Evolutionary conservation across 2,797 vertebrate genomes (phyloP).

Genomic region (Halcyon badia): DNA sequence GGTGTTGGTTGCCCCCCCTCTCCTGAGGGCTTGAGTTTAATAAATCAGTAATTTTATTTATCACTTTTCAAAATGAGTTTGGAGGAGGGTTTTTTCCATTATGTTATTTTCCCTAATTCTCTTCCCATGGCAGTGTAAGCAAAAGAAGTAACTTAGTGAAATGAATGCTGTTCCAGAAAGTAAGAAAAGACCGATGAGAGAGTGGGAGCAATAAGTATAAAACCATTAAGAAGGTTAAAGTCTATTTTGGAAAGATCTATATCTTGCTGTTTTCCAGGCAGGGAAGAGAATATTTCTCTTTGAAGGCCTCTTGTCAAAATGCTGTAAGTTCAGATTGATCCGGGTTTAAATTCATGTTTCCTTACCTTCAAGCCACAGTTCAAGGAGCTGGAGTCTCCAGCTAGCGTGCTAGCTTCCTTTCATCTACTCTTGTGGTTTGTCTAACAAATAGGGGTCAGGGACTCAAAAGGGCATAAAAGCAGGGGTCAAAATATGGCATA

Average conservation of each 20-base stretch:
- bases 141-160: neutral
- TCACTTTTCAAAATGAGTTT: neutral
- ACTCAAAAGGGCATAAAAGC: neutral
- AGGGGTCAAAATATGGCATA: neutral
- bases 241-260: neutral
- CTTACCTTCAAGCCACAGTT: neutral
- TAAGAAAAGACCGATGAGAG: rapidly evolving
- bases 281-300: slow-evolving; percentile 24
- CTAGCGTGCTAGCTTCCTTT: neutral
- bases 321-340: neutral
- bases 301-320: slow-evolving; percentile 43
- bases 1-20: neutral
- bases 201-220: neutral
- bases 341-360: neutral
- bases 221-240: neutral
- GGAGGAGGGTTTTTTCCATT: neutral
- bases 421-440: neutral
- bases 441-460: neutral
- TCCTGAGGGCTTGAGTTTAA: neutral
- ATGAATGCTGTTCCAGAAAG: neutral
- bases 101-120: rapidly evolving
- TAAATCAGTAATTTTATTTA: neutral
- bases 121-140: neutral
- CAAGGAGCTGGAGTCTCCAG: slow-evolving; percentile 4
- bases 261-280: neutral